Percentiles rank a stretch among this genome's conserved stretches.
These are phyloP conservation scores for Sthenelais limicola DNA, from an alignment of 2,888 invertebrate genomes.

Conservation along the genomic window DNA sequence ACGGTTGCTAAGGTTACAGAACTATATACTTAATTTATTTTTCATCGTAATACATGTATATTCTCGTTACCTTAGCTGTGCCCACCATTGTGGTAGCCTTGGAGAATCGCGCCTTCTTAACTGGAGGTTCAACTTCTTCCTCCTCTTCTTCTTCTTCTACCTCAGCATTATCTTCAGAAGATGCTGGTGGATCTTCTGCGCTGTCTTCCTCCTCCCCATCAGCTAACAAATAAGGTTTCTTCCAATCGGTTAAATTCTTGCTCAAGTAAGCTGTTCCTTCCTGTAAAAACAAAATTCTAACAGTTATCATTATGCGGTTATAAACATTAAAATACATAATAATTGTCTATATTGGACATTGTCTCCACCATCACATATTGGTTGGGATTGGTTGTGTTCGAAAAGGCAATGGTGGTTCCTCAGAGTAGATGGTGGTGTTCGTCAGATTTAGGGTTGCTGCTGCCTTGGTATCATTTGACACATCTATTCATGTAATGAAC, in stretches of 20 bases:
- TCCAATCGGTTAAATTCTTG: conserved; percentile 53
- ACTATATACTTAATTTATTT: neutral
- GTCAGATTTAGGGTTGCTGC: no score
- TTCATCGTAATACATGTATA: neutral
- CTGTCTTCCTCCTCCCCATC: conserved; percentile 41
- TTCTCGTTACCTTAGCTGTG: conserved; percentile 63
- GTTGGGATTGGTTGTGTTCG: no score
- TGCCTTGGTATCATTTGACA: no score
- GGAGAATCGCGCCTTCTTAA: conserved; percentile 62
- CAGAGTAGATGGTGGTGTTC: no score
- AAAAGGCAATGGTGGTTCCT: no score
- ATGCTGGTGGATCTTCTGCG: no score
- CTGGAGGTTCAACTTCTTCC: conserved; percentile 56
- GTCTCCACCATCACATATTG: no score
- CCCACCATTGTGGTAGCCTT: conserved; percentile 67
- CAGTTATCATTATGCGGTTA: no score
- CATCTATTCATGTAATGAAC: no score
- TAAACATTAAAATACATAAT: no score
- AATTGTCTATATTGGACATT: no score
- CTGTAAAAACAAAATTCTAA: no score
- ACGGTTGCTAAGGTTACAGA: neutral
- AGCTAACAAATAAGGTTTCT: conserved; percentile 51
- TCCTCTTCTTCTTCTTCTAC: conserved; percentile 30
- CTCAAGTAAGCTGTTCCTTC: conserved; percentile 50
- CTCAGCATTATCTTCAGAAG: conserved; percentile 14